A percentile compares a stretch with the other conserved stretches of the same genome.
Evolutionary conservation across 2,113 vertebrate species (phyloP).

Genomic region (Orcinus orca): DNA sequence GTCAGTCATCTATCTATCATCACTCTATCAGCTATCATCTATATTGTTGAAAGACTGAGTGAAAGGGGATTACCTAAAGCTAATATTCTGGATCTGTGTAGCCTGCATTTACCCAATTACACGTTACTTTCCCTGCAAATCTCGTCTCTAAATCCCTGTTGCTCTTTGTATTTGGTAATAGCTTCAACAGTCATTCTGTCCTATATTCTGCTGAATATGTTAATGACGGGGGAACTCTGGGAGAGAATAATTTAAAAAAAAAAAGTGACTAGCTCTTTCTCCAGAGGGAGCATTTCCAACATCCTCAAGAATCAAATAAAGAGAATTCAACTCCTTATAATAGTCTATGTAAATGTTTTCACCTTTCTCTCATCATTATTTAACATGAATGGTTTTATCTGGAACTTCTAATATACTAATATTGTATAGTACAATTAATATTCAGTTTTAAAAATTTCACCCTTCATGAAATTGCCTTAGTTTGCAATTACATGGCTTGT

Average conservation of each 20-base stretch:
- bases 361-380: neutral
- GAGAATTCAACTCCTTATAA: neutral
- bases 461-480: constrained; percentile 15
- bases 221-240: neutral
- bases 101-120: neutral
- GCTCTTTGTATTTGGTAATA: neutral
- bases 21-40: neutral
- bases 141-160: neutral
- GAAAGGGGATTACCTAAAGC: neutral
- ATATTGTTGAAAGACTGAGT: neutral
- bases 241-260: neutral
- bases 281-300: neutral
- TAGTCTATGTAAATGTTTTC: neutral
- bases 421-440: neutral
- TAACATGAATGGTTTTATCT: neutral
- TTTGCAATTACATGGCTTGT: constrained; percentile 10
- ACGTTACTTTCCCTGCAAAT: neutral
- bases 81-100: neutral
- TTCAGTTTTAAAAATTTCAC: neutral
- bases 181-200: neutral
- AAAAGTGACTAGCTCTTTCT: neutral
- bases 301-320: neutral
- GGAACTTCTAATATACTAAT: neutral
- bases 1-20: neutral
- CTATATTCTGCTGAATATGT: neutral